Percentiles rank a stretch among this genome's conserved stretches.
phyloP scores from a whole-genome alignment of 2,888 invertebrate species.

The Dendrolimus pini region DNA sequence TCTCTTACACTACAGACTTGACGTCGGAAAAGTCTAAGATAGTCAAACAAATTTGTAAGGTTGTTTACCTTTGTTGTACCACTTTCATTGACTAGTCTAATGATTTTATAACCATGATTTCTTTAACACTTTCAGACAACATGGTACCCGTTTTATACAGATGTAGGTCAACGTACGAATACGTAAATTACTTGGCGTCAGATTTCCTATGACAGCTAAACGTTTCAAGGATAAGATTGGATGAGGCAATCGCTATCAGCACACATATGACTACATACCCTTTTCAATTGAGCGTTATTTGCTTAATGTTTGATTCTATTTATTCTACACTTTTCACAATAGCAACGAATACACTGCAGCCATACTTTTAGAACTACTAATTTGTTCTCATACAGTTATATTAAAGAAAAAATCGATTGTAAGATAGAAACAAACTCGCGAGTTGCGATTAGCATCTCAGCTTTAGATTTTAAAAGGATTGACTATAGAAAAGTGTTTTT shows the following conservation, averaged over 20 bases:
- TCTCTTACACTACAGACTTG: conserved; percentile 1
- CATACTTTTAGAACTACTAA: too few species aligned
- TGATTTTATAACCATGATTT: not conserved
- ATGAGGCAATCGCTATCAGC: conserved; percentile 3
- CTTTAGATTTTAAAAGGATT: too few species aligned
- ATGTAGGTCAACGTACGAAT: conserved; percentile 10
- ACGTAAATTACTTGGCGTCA: conserved; percentile 8
- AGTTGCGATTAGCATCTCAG: too few species aligned
- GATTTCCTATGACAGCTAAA: conserved; percentile 7
- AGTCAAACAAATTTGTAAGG: not conserved
- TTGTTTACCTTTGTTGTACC: not conserved
- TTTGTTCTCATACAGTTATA: too few species aligned
- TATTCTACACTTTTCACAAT: not conserved
- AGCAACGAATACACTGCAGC: not conserved
- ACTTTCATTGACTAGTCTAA: conserved; percentile 1
- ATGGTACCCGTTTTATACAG: conserved; percentile 1
- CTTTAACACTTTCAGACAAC: not conserved
- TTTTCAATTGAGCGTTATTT: not conserved
- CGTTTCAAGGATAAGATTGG: conserved; percentile 6
- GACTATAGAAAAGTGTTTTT: too few species aligned
- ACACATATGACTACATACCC: not conserved
- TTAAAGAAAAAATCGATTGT: too few species aligned
- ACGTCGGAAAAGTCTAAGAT: not conserved
- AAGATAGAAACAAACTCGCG: too few species aligned
- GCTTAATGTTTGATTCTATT: not conserved